Percentiles rank a stretch among this genome's conserved stretches.
phyloP scores from a whole-genome alignment of 2,888 invertebrate genomes.

The Imbricaverruca yamaguchii region DNA sequence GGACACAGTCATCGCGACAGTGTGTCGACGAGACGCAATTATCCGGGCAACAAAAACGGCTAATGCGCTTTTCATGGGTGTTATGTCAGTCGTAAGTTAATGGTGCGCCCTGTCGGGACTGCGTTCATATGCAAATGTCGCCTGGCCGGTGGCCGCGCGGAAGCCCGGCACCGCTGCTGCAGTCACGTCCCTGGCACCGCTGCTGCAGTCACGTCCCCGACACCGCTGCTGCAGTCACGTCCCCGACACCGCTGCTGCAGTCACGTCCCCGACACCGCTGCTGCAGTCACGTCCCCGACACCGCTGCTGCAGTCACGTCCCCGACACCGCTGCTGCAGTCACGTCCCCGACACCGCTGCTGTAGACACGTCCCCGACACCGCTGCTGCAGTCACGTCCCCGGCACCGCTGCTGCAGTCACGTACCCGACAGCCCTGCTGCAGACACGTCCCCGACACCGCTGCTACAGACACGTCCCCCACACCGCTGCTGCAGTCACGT shows the following conservation, averaged over 20 bases:
- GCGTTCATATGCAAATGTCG: not conserved
- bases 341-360: not conserved
- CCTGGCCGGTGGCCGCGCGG: not conserved
- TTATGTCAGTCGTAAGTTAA: not conserved
- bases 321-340: not conserved
- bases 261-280: not conserved
- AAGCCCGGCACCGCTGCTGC: not conserved
- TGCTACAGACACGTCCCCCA: too few relatives aligned
- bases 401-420: not conserved
- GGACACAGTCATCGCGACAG: not conserved
- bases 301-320: not conserved
- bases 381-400: not conserved
- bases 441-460: too few relatives aligned
- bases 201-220: not conserved
- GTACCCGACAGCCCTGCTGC: not conserved
- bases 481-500: too few relatives aligned
- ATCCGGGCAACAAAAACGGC: not conserved
- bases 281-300: not conserved
- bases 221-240: not conserved
- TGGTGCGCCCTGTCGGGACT: not conserved
- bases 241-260: not conserved
- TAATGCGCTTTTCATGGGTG: conserved; percentile 14
- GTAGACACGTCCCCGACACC: not conserved
- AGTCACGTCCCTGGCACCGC: too few relatives aligned
- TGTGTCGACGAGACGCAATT: not conserved